Evolutionary conservation across 2,888 invertebrate species (phyloP), one percentile per base, ranked within the genome.

Genomic region (Drosophila vallismaia): DNA sequence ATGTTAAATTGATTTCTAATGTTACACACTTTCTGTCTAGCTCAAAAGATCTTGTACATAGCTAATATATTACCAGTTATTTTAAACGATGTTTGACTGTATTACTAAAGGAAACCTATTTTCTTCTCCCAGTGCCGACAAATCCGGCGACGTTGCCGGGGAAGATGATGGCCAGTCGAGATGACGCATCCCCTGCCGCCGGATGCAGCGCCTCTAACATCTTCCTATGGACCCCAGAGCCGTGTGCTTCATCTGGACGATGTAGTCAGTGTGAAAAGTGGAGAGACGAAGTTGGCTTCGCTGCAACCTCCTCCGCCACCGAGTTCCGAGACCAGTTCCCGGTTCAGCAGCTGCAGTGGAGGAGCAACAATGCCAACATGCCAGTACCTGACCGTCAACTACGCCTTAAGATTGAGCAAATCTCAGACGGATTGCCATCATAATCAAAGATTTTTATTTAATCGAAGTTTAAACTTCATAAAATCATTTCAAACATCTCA

Each of bases 341-440:
- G 10, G 42, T 51, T 53, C 53, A 64, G 12, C 51, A 62, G 12
- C 33, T 49, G 49, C 10, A 44, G 44, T 4, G 38, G 6, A 33
- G 45, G 14, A 9, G 28, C 56, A 9, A 53, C 60, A 0, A 80
- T 86, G 36, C 83, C 84, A 3, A 88, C 81, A 4, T 77, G 77
- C 33, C 92, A 93, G 76, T 94, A 94, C 79, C 92, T 93, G 46
- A 92, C 79, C 19, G 85, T 95, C n/a, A 93, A 94, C 80, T 95
- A 94, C 89, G 94, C 94, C 0, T 81, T 87, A 57, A 86, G 91
- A n/a, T 55, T 91, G 40, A 79, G 86, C 1, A 89, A 89, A 55
- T 93, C 93, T 12, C 90, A 92, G 46, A 92, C 92, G 7, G 90
- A 92, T 57, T 93, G 93, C 77, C n/a, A n/a, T n/a, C 2, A 1